phyloP scores from a whole-genome alignment of 2,113 vertebrate genomes.

The Plestiodon gilberti region DNA sequence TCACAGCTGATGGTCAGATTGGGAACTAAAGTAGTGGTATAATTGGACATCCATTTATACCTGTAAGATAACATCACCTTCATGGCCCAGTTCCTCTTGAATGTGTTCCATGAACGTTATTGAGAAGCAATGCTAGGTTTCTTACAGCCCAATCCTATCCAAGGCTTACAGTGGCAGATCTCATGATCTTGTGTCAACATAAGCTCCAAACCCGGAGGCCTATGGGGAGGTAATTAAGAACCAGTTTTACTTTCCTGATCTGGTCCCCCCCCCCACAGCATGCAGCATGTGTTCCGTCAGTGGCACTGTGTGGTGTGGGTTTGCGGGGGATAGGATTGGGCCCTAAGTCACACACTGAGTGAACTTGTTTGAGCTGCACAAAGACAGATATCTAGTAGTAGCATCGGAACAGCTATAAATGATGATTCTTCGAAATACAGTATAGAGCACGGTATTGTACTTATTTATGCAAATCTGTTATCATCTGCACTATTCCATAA shows the following conservation, averaged over 20 bases:
- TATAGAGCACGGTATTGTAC: neutral
- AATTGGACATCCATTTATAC: conserved; percentile 26
- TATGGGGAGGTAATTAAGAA: too few species aligned
- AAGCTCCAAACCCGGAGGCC: too few species aligned
- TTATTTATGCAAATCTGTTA: neutral
- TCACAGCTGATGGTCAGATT: neutral
- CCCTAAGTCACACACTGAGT: neutral
- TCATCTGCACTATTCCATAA: neutral
- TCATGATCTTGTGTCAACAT: too few species aligned
- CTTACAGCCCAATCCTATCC: neutral
- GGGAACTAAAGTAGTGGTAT: neutral
- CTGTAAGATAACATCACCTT: conserved; percentile 5
- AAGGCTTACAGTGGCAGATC: too few species aligned
- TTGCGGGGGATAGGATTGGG: too few species aligned
- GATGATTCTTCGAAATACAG: neutral
- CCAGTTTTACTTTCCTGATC: too few species aligned
- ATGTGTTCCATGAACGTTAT: conserved; percentile 37
- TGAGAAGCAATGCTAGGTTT: conserved; percentile 24
- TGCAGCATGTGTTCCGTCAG: too few species aligned
- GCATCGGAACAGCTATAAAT: neutral
- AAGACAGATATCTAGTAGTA: neutral
- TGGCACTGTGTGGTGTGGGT: too few species aligned
- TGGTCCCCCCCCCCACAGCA: too few species aligned
- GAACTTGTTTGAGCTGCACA: neutral
- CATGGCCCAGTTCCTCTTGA: conserved; percentile 27